Evolutionary conservation across 2,113 vertebrate genomes (phyloP).

Genomic region (Calidris pygmaea): DNA sequence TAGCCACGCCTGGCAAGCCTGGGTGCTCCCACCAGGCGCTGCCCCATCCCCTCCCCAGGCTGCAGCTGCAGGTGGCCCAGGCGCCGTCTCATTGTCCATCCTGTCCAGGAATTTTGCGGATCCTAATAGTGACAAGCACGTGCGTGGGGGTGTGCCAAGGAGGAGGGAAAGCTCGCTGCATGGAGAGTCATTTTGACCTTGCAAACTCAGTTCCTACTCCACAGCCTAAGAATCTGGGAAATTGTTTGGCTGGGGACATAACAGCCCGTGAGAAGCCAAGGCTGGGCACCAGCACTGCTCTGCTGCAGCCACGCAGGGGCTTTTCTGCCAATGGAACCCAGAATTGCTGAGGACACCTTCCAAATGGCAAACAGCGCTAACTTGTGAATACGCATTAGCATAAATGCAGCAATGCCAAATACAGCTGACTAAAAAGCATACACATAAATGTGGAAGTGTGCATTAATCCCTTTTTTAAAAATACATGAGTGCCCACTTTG

Average conservation of each 20-base stretch:
- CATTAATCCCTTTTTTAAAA: not conserved
- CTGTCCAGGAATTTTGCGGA: not conserved
- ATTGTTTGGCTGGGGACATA: not conserved
- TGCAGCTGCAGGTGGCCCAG: not conserved
- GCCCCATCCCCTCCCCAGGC: not conserved
- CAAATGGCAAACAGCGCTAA: constrained; percentile 18
- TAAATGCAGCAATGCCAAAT: not conserved
- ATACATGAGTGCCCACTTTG: not conserved
- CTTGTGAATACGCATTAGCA: not conserved
- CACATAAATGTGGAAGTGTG: not conserved
- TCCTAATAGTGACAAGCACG: not conserved
- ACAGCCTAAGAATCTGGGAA: not conserved
- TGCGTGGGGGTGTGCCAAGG: not conserved
- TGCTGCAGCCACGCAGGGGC: not conserved
- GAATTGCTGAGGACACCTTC: not conserved
- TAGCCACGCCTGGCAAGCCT: not conserved
- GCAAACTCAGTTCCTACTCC: not conserved
- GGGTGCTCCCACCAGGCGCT: not conserved
- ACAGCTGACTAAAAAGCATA: not conserved
- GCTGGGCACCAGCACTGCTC: not conserved
- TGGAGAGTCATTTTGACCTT: not conserved
- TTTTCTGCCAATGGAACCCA: not conserved
- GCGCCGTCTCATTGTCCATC: not conserved
- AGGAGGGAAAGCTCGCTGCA: not conserved
- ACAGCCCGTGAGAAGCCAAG: not conserved